phyloP scores from a whole-genome alignment of 1,140 invertebrate species.

The Heterodera carotae region DNA sequence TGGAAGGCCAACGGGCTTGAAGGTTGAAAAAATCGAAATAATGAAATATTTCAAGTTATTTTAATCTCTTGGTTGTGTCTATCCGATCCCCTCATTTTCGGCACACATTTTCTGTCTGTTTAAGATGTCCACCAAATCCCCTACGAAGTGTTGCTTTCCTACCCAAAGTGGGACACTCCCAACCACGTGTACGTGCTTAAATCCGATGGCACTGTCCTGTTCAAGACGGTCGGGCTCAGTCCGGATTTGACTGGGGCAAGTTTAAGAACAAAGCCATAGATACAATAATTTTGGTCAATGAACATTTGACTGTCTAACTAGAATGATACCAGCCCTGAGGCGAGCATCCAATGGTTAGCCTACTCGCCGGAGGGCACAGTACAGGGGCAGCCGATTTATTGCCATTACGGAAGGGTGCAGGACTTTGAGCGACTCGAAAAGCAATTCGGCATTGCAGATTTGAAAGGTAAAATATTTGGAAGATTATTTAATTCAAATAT shows the following conservation, averaged over 20 bases:
- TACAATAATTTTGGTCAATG: background rate
- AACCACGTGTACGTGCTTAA: slow-evolving; percentile 52
- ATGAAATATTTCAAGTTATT: too few species aligned
- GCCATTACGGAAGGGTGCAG: slow-evolving; percentile 48
- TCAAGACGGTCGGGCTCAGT: slow-evolving; percentile 45
- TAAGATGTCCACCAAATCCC: slow-evolving; percentile 57
- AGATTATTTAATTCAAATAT: background rate
- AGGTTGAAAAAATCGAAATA: too few species aligned
- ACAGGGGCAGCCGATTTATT: slow-evolving; percentile 57
- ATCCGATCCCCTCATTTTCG: too few species aligned
- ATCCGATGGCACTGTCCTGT: slow-evolving; percentile 34
- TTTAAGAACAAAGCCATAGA: background rate
- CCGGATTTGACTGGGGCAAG: slow-evolving; percentile 27
- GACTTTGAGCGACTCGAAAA: slow-evolving; percentile 56
- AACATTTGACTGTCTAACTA: background rate
- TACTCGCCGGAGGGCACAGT: slow-evolving; percentile 55
- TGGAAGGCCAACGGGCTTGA: slow-evolving; percentile 58
- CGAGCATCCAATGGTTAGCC: slow-evolving; percentile 63
- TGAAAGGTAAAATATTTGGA: slow-evolving; percentile 11
- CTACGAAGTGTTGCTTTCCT: slow-evolving; percentile 57
- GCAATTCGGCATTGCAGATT: slow-evolving; percentile 19
- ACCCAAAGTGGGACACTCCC: slow-evolving; percentile 57
- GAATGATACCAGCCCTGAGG: background rate
- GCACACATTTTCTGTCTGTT: slow-evolving; percentile 26
- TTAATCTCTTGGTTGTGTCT: too few species aligned